Conservation (phyloP, 1,140 invertebrate genomes). For the Leptinotarsa defecta region DNA sequence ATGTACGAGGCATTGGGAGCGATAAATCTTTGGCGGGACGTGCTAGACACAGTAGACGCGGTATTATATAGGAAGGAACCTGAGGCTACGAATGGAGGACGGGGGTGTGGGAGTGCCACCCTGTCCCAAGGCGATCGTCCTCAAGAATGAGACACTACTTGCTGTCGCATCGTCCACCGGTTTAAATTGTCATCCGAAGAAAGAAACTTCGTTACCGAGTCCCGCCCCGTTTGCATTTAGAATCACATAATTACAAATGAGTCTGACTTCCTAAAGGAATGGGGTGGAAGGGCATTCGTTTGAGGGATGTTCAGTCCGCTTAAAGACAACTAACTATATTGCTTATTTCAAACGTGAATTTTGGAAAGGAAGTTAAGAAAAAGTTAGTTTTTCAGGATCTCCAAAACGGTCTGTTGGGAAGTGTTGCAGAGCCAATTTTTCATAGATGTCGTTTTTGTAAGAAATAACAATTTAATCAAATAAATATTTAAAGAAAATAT, state of each 20-base stretch:
- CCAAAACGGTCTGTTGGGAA: no score
- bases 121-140: constrained; percentile 52
- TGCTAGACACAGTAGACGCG: constrained; percentile 55
- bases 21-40: constrained; percentile 55
- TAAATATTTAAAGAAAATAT: no score
- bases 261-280: neutral
- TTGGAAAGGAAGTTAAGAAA: no score
- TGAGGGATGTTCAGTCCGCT: no score
- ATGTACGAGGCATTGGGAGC: constrained; percentile 57
- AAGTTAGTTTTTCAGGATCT: no score
- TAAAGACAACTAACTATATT: no score
- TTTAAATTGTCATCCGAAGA: constrained; percentile 54
- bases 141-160: constrained; percentile 54
- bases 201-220: constrained; percentile 50
- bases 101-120: constrained; percentile 33
- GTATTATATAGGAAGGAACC: constrained; percentile 55
- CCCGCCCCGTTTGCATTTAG: constrained; percentile 22
- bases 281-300: neutral
- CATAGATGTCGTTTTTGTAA: no score
- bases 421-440: no score
- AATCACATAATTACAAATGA: constrained; percentile 21
- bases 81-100: constrained; percentile 42
- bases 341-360: no score
- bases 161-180: constrained; percentile 45
- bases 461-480: no score